A percentile compares a stretch with the other conserved stretches of the same genome.
Conservation (phyloP, 2,888 invertebrate genomes). For the Merodon equestris region DNA sequence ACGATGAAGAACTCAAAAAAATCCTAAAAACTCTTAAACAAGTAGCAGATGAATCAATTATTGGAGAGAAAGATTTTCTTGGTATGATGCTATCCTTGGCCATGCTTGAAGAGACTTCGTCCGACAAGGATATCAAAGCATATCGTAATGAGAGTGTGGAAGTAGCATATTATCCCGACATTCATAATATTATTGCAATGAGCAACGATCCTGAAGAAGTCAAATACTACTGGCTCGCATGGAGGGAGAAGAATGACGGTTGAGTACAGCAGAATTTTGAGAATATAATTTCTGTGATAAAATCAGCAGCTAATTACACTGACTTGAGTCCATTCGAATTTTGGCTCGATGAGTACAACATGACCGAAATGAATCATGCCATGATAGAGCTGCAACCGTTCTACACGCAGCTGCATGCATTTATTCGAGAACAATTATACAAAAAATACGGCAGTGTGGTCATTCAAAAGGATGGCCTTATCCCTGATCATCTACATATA, state of each 20-base stretch:
- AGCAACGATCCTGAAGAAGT: slow-evolving; percentile 49
- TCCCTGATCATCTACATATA: slow-evolving; percentile 35
- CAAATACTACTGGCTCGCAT: slow-evolving; percentile 56
- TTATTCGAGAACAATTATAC: slow-evolving; percentile 83
- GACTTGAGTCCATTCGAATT: slow-evolving; percentile 38
- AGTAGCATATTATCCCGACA: slow-evolving; percentile 74
- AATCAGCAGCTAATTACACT: slow-evolving; percentile 73
- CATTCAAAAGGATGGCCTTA: slow-evolving; percentile 18
- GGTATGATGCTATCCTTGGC: slow-evolving; percentile 73
- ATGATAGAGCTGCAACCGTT: slow-evolving; percentile 87
- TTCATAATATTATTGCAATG: slow-evolving; percentile 35
- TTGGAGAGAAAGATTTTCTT: slow-evolving; percentile 74
- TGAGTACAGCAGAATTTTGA: slow-evolving; percentile 74
- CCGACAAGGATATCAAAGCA: slow-evolving; percentile 80
- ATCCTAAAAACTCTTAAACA: slow-evolving; percentile 72
- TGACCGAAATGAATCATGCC: slow-evolving; percentile 81
- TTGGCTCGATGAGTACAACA: slow-evolving; percentile 4
- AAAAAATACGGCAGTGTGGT: slow-evolving; percentile 14
- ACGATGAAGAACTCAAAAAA: slow-evolving; percentile 70
- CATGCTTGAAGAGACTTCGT: slow-evolving; percentile 72
- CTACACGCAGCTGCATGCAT: slow-evolving; percentile 88
- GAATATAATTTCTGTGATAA: slow-evolving; percentile 73
- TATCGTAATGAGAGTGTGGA: slow-evolving; percentile 71
- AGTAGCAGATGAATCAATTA: slow-evolving; percentile 72
- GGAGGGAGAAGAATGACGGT: slow-evolving; percentile 66